phyloP scores from a whole-genome alignment of 2,113 vertebrate genomes.

The Bufo gargarizans region DNA sequence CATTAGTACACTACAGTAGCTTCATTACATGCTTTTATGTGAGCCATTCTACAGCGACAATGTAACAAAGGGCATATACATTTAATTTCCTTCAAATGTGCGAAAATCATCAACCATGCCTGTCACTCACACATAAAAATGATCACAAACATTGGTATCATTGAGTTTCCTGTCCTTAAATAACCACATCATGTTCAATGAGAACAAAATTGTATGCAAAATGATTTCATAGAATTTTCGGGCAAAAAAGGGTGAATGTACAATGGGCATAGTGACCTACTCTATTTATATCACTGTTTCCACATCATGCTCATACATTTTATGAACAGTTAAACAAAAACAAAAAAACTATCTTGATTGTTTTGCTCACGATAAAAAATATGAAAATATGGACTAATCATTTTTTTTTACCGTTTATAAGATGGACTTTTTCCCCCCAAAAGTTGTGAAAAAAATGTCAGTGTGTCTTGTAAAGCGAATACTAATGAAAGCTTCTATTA shows the following conservation, averaged over 20 bases:
- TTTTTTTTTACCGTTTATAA: too few relatives aligned
- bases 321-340: background rate
- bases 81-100: conserved; percentile 62
- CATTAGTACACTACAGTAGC: conserved; percentile 73
- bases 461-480: too few relatives aligned
- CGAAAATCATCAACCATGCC: conserved; percentile 59
- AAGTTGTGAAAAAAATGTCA: too few relatives aligned
- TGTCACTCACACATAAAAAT: conserved; percentile 56
- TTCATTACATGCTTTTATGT: conserved; percentile 79
- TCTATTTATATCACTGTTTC: background rate
- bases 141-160: background rate
- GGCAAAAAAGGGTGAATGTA: background rate
- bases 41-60: conserved; percentile 70
- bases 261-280: background rate
- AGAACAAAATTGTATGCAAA: conserved; percentile 9
- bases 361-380: too few relatives aligned
- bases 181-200: too few relatives aligned
- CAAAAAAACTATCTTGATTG: background rate
- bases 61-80: conserved; percentile 68
- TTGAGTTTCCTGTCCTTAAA: background rate
- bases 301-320: background rate
- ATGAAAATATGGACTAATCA: too few relatives aligned
- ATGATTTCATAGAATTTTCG: background rate
- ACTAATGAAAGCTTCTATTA: too few relatives aligned
- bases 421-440: too few relatives aligned